Conservation (phyloP, 2,888 invertebrate species). For the Chrysina gloriosa region DNA sequence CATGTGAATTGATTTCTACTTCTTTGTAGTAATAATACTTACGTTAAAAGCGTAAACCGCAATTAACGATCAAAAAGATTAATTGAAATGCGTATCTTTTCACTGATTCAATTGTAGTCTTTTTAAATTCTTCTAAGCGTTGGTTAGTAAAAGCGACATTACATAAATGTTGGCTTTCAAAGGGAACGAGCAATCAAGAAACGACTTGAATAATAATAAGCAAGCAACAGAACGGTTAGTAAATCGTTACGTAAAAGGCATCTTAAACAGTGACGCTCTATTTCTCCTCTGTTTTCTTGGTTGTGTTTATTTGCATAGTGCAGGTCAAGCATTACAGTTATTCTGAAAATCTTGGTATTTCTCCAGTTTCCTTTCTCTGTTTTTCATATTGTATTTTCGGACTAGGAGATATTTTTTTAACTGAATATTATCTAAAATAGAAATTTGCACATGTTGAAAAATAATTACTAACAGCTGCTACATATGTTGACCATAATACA, state of each 20-base stretch:
- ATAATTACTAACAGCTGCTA: background rate
- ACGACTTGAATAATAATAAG: slow-evolving; percentile 23
- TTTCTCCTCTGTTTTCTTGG: background rate
- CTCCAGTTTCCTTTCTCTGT: no score
- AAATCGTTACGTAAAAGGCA: slow-evolving; percentile 17
- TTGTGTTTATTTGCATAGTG: background rate
- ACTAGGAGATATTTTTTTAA: background rate
- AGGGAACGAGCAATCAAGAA: slow-evolving; percentile 8
- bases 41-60: no score
- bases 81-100: background rate
- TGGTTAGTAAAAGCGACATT: background rate
- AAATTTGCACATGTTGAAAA: slow-evolving; percentile 1
- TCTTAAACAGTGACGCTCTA: slow-evolving; percentile 4
- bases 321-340: background rate
- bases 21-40: no score
- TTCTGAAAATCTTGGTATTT: no score
- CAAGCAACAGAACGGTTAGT: slow-evolving; percentile 4
- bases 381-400: background rate
- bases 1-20: no score
- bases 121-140: slow-evolving; percentile 7
- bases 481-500: background rate
- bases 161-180: slow-evolving; percentile 1
- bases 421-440: background rate
- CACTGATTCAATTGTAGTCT: background rate
- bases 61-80: slow-evolving; percentile 7